Percentiles rank a stretch among this genome's conserved stretches.
Evolutionary conservation across 2,797 vertebrate species (phyloP).

Genomic region (Buphagus erythrorhynchus): DNA sequence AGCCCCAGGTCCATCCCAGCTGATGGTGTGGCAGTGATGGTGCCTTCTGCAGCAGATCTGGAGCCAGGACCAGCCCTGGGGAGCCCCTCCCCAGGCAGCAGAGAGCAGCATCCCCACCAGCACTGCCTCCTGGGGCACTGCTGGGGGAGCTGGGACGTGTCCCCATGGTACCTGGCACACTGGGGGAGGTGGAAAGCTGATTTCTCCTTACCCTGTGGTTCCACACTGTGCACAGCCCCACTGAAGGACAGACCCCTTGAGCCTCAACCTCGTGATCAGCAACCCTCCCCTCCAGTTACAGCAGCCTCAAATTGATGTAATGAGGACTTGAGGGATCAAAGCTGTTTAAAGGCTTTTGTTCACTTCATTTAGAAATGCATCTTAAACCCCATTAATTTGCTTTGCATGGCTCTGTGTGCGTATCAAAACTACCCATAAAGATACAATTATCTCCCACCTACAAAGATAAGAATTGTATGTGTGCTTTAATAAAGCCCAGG

Average conservation of each 20-base stretch:
- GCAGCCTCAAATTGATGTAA: constrained; percentile 25
- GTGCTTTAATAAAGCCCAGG: not conserved
- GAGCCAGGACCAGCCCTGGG: rapidly evolving
- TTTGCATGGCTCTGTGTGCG: not conserved
- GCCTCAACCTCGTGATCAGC: not conserved
- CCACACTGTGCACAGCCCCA: rapidly evolving
- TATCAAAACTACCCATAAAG: not conserved
- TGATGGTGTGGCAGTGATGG: rapidly evolving
- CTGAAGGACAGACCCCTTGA: not conserved
- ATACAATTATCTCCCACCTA: not conserved
- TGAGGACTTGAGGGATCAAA: constrained; percentile 37
- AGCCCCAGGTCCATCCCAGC: rapidly evolving
- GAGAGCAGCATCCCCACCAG: not conserved
- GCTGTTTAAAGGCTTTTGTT: constrained; percentile 33
- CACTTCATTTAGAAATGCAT: not conserved
- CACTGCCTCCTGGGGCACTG: rapidly evolving
- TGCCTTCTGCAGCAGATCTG: not conserved
- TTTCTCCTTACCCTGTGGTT: not conserved
- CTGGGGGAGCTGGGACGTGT: not conserved
- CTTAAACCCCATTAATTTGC: not conserved
- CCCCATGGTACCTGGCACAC: rapidly evolving
- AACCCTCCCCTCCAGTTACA: not conserved
- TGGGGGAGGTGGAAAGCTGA: not conserved
- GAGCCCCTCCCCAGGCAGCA: rapidly evolving
- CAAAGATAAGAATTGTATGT: not conserved